A percentile compares a stretch with the other conserved stretches of the same genome.
Conservation (phyloP, 2,113 vertebrate genomes). For the Strigops habroptila region DNA sequence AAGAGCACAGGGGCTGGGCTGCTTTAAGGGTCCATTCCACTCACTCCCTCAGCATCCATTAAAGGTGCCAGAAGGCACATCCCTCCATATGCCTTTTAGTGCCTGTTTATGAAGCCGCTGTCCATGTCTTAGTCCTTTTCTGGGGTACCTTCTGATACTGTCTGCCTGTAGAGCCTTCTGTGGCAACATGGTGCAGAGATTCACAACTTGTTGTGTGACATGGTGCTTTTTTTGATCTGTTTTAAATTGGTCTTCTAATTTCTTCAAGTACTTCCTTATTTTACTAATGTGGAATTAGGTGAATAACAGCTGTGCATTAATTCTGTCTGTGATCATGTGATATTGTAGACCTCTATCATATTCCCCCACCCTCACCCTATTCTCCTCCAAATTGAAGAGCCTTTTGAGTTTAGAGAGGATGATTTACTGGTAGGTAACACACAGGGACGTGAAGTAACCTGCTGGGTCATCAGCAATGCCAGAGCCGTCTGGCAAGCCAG, state of each 20-base stretch:
- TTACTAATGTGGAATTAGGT: background rate
- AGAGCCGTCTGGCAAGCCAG: background rate
- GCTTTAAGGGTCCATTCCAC: background rate
- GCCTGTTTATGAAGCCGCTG: background rate
- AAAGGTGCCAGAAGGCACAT: background rate
- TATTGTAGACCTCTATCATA: background rate
- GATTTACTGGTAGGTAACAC: background rate
- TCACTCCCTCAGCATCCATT: background rate
- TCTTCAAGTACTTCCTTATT: background rate
- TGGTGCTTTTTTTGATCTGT: background rate
- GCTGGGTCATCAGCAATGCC: slow-evolving; percentile 1
- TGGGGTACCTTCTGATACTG: background rate
- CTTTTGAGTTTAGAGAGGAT: background rate
- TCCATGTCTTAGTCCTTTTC: background rate
- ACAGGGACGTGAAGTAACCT: background rate
- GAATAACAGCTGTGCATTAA: background rate
- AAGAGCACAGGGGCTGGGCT: background rate
- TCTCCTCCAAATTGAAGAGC: background rate
- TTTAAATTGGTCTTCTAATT: slow-evolving; percentile 1
- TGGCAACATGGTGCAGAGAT: background rate
- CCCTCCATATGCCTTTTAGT: background rate
- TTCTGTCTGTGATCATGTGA: background rate
- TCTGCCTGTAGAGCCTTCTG: background rate
- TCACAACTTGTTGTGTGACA: background rate
- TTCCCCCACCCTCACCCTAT: background rate